Evolutionary conservation across 2,888 invertebrate genomes (phyloP).

Genomic region (Lathronympha strigana): DNA sequence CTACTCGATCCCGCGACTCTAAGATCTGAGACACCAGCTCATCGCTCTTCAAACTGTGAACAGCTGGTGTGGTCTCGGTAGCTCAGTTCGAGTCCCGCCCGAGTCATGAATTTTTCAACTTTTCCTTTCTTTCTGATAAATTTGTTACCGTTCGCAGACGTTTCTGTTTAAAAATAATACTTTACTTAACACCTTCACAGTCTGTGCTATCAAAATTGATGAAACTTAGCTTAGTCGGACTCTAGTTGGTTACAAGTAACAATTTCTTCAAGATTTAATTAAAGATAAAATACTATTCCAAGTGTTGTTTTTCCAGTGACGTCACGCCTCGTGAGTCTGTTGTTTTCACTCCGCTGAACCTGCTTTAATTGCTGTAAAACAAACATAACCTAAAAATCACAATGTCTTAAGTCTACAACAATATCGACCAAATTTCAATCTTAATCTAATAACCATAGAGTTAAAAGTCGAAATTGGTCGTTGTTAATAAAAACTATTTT

Average conservation of each 20-base stretch:
- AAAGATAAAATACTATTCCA: constrained; percentile 39
- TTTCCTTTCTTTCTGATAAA: too few species aligned
- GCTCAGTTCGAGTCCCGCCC: too few species aligned
- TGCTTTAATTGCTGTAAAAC: constrained; percentile 37
- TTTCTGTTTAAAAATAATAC: too few species aligned
- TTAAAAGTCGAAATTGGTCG: neutral
- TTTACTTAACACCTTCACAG: too few species aligned
- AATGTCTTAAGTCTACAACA: neutral
- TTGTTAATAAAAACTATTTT: neutral
- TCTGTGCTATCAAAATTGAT: too few species aligned
- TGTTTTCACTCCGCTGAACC: constrained; percentile 40
- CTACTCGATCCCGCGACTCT: too few species aligned
- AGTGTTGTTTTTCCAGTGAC: constrained; percentile 38
- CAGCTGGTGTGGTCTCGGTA: too few species aligned
- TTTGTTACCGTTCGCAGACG: too few species aligned
- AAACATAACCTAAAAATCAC: neutral
- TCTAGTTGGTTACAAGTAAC: neutral
- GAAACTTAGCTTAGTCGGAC: too few species aligned
- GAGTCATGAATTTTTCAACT: too few species aligned
- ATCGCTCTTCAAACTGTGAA: too few species aligned
- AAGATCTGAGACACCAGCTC: too few species aligned
- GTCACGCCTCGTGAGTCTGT: constrained; percentile 35
- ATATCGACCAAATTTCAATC: neutral
- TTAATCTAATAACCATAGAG: neutral
- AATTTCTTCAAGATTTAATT: constrained; percentile 37